Percentiles rank a stretch among this genome's conserved stretches.
phyloP scores from a whole-genome alignment of 2,888 invertebrate genomes.

The Amaurobius ferox region DNA sequence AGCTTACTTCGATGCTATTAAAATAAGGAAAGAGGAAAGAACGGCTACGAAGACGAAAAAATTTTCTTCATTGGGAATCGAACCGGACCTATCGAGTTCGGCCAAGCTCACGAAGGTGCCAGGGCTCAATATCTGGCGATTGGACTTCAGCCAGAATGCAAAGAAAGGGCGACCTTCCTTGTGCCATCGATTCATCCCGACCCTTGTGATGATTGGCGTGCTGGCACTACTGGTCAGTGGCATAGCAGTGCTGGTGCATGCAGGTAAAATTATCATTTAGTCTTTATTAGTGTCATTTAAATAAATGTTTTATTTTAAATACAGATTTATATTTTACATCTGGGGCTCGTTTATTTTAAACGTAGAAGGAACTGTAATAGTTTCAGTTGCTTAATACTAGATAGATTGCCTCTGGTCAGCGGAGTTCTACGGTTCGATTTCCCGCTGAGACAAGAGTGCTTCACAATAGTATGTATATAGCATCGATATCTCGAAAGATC shows the following conservation, averaged over 20 bases:
- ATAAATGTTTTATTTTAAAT: too few species aligned
- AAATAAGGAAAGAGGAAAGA: slow-evolving; percentile 20
- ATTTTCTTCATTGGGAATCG: slow-evolving; percentile 15
- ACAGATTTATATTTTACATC: too few species aligned
- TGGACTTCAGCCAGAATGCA: slow-evolving; percentile 43
- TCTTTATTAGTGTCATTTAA: too few species aligned
- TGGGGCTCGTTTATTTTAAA: too few species aligned
- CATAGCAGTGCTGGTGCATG: slow-evolving; percentile 44
- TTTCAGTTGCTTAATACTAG: not conserved
- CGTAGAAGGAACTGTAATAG: not conserved
- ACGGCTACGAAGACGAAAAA: slow-evolving; percentile 26
- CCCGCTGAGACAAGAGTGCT: too few species aligned
- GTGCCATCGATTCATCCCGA: slow-evolving; percentile 25
- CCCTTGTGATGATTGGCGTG: slow-evolving; percentile 23
- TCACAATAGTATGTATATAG: too few species aligned
- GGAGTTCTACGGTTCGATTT: too few species aligned
- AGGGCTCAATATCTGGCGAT: slow-evolving; percentile 53
- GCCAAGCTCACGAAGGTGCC: slow-evolving; percentile 64
- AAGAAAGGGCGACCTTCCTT: not conserved
- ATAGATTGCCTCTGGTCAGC: too few species aligned
- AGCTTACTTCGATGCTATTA: slow-evolving; percentile 45
- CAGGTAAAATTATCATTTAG: slow-evolving; percentile 30
- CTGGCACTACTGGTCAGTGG: slow-evolving; percentile 40
- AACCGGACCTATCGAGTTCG: slow-evolving; percentile 25
- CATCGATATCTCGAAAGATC: too few species aligned